These are phyloP conservation scores for Prietella phreatophila DNA, from an alignment of 2,113 vertebrate species.

Conservation along the genomic window DNA sequence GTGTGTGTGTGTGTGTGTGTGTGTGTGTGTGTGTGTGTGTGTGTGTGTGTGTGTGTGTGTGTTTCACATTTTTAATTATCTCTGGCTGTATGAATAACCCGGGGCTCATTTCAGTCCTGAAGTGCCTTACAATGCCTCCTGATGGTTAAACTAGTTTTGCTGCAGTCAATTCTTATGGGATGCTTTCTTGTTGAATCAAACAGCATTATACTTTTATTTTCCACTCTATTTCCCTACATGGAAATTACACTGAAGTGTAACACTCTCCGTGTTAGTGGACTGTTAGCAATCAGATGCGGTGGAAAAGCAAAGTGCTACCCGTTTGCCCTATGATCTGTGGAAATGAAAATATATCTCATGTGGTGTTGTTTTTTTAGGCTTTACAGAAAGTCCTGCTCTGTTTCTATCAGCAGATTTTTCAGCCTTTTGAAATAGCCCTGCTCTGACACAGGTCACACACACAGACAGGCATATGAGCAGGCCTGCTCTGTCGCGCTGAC, in stretches of 20 bases:
- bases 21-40: conserved; percentile 28
- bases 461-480: conserved; percentile 39
- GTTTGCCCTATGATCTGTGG: not conserved
- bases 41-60: conserved; percentile 26
- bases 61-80: conserved; percentile 59
- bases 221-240: not conserved
- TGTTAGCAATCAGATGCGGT: not conserved
- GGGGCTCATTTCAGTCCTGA: conserved; percentile 42
- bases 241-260: not conserved
- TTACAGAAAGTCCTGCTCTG: conserved; percentile 6
- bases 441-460: conserved; percentile 29
- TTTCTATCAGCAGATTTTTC: conserved; percentile 24
- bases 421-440: conserved; percentile 21
- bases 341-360: not conserved
- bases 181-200: not conserved
- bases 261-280: not conserved
- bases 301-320: not conserved
- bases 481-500: conserved; percentile 33
- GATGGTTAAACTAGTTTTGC: conserved; percentile 38
- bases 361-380: not conserved
- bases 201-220: not conserved
- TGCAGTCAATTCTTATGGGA: conserved; percentile 7
- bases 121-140: conserved; percentile 25
- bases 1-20: no score
- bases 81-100: conserved; percentile 51